A percentile compares a stretch with the other conserved stretches of the same genome.
These are phyloP conservation scores for Copidosoma floridanum DNA, from an alignment of 1,140 invertebrate species.

Conservation along the genomic window DNA sequence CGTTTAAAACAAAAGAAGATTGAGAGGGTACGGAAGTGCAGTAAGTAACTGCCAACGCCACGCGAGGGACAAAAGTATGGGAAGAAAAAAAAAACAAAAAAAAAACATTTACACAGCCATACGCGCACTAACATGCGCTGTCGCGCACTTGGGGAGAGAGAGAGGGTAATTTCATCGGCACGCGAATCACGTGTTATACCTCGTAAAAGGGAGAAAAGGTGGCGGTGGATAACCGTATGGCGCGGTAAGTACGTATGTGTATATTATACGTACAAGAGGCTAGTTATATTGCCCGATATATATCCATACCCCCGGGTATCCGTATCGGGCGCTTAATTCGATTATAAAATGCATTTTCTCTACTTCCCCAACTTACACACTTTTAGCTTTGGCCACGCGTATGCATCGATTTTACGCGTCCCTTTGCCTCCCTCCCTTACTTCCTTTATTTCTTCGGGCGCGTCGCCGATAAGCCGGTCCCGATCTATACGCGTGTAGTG, in stretches of 20 bases:
- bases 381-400: background rate
- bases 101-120: too few species aligned
- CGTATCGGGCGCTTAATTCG: conserved; percentile 14
- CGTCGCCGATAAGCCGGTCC: background rate
- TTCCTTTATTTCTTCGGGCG: too few species aligned
- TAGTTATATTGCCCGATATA: too few species aligned
- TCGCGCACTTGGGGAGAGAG: too few species aligned
- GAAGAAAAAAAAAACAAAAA: background rate
- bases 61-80: background rate
- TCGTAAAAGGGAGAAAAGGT: too few species aligned
- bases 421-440: too few species aligned
- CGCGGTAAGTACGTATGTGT: background rate
- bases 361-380: background rate
- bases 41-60: too few species aligned
- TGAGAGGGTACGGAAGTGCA: too few species aligned
- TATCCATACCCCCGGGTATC: background rate
- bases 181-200: conserved; percentile 18
- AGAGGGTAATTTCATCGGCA: conserved; percentile 20
- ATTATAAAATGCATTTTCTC: conserved; percentile 9
- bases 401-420: conserved; percentile 17
- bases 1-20: background rate
- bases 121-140: too few species aligned
- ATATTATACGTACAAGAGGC: too few species aligned
- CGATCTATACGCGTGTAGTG: too few species aligned
- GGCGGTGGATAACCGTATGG: background rate